Conservation (phyloP, 2,797 vertebrate genomes). For the Denticeps clupeoides region DNA sequence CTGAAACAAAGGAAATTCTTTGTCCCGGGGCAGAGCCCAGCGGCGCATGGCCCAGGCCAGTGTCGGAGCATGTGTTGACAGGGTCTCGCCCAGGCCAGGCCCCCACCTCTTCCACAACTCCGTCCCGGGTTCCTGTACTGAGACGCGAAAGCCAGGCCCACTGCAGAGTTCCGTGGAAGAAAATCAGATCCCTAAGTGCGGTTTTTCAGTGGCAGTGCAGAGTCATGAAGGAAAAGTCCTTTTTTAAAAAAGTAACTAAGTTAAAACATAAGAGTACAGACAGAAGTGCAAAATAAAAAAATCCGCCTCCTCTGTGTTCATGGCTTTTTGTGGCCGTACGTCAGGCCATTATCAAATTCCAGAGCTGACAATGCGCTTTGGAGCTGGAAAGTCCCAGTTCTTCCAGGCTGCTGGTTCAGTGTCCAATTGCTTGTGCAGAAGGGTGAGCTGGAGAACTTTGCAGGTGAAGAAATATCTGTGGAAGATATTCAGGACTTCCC, state of each 20-base stretch:
- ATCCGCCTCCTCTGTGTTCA: constrained; percentile 19
- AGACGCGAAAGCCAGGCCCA: not conserved
- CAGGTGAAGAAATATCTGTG: constrained; percentile 12
- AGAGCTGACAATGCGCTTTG: not conserved
- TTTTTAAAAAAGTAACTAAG: constrained; percentile 9
- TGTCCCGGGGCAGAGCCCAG: constrained; percentile 1
- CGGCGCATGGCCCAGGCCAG: constrained; percentile 23
- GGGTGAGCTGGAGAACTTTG: constrained; percentile 6
- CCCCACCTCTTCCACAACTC: constrained; percentile 32
- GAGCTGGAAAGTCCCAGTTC: not conserved
- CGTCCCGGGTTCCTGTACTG: constrained; percentile 32
- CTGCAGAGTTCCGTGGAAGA: not conserved
- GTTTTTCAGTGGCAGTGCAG: no score
- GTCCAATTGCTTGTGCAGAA: not conserved
- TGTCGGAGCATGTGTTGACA: constrained; percentile 22
- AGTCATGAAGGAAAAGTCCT: not conserved
- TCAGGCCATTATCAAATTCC: constrained; percentile 4
- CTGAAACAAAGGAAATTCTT: constrained; percentile 32
- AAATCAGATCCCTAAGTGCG: no score
- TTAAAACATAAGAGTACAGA: no score
- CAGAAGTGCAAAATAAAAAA: not conserved
- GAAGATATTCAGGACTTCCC: no score
- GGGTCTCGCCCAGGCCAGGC: constrained; percentile 19
- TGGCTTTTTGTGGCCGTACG: constrained; percentile 6
- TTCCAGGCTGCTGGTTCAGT: constrained; percentile 1